phyloP scores from a whole-genome alignment of 1,140 invertebrate species.

The Apis cerana region DNA sequence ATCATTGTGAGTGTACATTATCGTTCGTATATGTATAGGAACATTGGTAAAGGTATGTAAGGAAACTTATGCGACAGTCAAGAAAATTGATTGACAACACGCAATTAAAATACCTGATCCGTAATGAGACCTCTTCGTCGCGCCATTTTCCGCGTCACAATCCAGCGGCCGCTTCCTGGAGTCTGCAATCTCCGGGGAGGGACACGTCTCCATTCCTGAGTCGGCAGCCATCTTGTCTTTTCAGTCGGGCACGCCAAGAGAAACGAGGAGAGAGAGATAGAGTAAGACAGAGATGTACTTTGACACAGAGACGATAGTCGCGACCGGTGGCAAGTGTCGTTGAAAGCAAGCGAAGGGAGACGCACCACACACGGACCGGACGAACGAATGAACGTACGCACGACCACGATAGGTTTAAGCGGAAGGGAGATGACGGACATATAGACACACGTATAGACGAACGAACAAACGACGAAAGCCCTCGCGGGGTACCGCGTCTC shows the following conservation, averaged over 20 bases:
- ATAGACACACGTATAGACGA: constrained; percentile 53
- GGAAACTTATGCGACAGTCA: neutral
- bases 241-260: constrained; percentile 68
- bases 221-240: constrained; percentile 88
- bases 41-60: constrained; percentile 9
- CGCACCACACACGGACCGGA: constrained; percentile 46
- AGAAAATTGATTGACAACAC: constrained; percentile 32
- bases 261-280: constrained; percentile 26
- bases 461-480: constrained; percentile 66
- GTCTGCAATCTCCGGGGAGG: constrained; percentile 90
- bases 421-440: constrained; percentile 52
- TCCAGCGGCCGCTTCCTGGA: constrained; percentile 93
- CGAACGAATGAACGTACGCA: constrained; percentile 52
- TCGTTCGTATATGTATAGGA: constrained; percentile 17
- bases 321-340: constrained; percentile 48
- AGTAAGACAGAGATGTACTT: constrained; percentile 39
- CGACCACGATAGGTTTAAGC: constrained; percentile 40
- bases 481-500: constrained; percentile 77
- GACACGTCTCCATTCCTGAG: constrained; percentile 91
- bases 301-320: constrained; percentile 56
- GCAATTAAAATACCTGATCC: constrained; percentile 87
- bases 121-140: constrained; percentile 93
- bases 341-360: constrained; percentile 55
- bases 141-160: constrained; percentile 91
- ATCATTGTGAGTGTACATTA: constrained; percentile 17